Conservation (phyloP, 2,888 invertebrate genomes). For the Trissolcus japonicus region DNA sequence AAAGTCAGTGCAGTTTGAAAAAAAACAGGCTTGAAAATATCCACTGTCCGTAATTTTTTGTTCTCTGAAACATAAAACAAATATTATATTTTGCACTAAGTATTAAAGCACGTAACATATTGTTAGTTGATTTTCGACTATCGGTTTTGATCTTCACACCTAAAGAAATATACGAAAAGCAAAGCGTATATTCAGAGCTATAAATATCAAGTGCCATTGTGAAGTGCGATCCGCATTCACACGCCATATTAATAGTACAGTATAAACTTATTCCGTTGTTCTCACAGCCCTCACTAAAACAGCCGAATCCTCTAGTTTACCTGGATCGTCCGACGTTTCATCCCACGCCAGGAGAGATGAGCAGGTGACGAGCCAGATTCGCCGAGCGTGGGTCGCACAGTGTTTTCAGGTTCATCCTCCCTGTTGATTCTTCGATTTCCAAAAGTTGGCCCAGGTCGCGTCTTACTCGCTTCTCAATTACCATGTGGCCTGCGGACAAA, state of each 20-base stretch:
- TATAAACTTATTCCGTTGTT: slow-evolving; percentile 54
- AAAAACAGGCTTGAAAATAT: background rate
- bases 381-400: slow-evolving; percentile 32
- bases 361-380: slow-evolving; percentile 52
- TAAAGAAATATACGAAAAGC: slow-evolving; percentile 24
- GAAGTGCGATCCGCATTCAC: slow-evolving; percentile 61
- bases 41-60: slow-evolving; percentile 2
- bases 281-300: slow-evolving; percentile 27
- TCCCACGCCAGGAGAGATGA: slow-evolving; percentile 54
- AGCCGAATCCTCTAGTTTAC: slow-evolving; percentile 22
- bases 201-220: slow-evolving; percentile 54
- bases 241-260: slow-evolving; percentile 64
- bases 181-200: slow-evolving; percentile 7
- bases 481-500: slow-evolving; percentile 35
- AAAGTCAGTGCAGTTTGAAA: slow-evolving; percentile 14
- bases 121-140: slow-evolving; percentile 17
- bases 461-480: slow-evolving; percentile 23
- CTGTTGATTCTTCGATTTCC: slow-evolving; percentile 34
- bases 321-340: slow-evolving; percentile 36
- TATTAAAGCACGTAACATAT: background rate
- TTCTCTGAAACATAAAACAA: no score
- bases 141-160: slow-evolving; percentile 35
- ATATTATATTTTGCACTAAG: no score
- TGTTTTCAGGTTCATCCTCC: slow-evolving; percentile 36
- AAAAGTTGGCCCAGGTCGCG: slow-evolving; percentile 46